phyloP scores from a whole-genome alignment of 1,140 invertebrate genomes.

The Heterodera carotae region DNA sequence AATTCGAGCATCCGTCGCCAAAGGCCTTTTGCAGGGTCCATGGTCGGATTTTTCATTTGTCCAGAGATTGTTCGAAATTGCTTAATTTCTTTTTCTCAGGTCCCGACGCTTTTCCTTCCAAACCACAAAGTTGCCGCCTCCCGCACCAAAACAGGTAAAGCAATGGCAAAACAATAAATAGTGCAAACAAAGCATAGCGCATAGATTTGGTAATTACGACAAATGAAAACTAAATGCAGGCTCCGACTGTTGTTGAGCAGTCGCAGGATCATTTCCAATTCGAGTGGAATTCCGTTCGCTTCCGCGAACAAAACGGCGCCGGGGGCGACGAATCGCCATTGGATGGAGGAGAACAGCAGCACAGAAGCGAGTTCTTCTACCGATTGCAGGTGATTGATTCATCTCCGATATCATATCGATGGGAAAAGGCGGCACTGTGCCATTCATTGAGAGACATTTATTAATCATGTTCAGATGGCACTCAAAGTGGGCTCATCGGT shows the following conservation, averaged over 20 bases:
- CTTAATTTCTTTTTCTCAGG: background rate
- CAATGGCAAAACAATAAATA: conserved; percentile 34
- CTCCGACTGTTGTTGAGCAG: conserved; percentile 51
- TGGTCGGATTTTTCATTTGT: conserved; percentile 32
- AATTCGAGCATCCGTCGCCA: conserved; percentile 49
- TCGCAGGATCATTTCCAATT: conserved; percentile 51
- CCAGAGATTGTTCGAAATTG: background rate
- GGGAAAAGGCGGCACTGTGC: background rate
- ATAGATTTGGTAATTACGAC: too few species aligned
- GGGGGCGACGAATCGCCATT: conserved; percentile 11
- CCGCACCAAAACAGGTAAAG: conserved; percentile 44
- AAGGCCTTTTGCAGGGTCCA: conserved; percentile 24
- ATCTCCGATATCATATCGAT: background rate
- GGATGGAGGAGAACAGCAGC: conserved; percentile 3
- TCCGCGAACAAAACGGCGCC: background rate
- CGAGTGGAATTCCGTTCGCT: conserved; percentile 50
- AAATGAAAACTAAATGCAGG: too few species aligned
- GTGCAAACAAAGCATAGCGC: too few species aligned
- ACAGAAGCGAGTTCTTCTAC: conserved; percentile 35
- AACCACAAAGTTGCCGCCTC: conserved; percentile 42
- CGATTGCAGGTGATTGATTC: conserved; percentile 49
- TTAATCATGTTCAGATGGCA: conserved; percentile 31
- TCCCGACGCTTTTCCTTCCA: conserved; percentile 28
- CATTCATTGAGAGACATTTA: background rate
- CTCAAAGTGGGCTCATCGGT: conserved; percentile 40